These are phyloP conservation scores for Eristalinus sepulchralis DNA, from an alignment of 2,888 invertebrate species.

Conservation along the genomic window DNA sequence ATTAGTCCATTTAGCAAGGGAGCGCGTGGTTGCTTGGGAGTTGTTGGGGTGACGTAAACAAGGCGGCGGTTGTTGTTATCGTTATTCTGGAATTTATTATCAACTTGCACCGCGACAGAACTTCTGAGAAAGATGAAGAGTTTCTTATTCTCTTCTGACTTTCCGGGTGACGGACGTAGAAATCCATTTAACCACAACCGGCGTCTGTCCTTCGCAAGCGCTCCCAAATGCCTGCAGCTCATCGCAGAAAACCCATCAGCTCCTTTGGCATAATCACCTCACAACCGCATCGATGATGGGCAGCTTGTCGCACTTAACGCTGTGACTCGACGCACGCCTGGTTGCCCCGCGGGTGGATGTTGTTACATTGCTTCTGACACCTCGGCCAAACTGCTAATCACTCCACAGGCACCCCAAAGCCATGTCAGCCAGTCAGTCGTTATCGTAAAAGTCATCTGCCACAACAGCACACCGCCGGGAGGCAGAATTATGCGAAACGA, in stretches of 20 bases:
- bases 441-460: not conserved
- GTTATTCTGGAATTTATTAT: too few relatives aligned
- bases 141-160: too few relatives aligned
- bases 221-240: not conserved
- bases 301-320: not conserved
- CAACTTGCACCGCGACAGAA: too few relatives aligned
- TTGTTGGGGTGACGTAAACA: not conserved
- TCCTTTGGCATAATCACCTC: not conserved
- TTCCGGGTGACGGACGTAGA: not conserved
- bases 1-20: not conserved
- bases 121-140: too few relatives aligned
- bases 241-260: not conserved
- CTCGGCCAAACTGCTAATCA: not conserved
- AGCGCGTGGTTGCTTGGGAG: not conserved
- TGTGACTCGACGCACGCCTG: too few relatives aligned
- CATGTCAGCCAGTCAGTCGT: not conserved
- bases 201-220: too few relatives aligned
- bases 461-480: not conserved
- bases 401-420: not conserved
- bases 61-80: not conserved
- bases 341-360: not conserved
- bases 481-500: not conserved
- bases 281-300: not conserved
- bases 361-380: not conserved
- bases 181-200: not conserved